Conservation (phyloP, 2,797 vertebrate genomes). For the Onychomys leucogaster region DNA sequence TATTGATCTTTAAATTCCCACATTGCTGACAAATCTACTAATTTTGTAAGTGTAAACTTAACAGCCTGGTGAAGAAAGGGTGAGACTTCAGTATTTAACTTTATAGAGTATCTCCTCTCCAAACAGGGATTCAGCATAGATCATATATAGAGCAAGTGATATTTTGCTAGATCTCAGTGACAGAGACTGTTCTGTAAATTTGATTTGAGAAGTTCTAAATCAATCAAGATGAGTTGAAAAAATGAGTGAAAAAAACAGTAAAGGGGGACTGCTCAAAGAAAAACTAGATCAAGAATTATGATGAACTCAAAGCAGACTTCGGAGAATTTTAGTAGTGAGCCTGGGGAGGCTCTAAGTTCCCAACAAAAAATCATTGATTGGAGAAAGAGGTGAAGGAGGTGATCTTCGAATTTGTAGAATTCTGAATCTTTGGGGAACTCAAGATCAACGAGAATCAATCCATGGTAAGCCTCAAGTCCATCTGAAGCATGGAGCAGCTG, state of each 20-base stretch:
- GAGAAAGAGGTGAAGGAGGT: not conserved
- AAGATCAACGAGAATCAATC: not conserved
- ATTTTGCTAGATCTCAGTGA: not conserved
- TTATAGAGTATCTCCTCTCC: not conserved
- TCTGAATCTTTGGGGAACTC: not conserved
- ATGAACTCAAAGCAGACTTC: too few relatives aligned
- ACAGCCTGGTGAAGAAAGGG: not conserved
- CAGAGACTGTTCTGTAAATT: not conserved
- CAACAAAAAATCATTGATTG: not conserved
- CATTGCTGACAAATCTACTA: not conserved
- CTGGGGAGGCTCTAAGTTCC: too few relatives aligned
- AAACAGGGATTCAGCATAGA: not conserved
- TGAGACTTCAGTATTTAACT: not conserved
- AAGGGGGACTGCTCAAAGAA: not conserved
- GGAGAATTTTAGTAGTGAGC: not conserved
- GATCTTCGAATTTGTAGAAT: not conserved
- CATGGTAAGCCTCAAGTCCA: not conserved
- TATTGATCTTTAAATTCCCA: not conserved
- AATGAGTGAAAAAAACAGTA: not conserved
- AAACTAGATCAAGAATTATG: not conserved
- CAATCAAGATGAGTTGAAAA: not conserved
- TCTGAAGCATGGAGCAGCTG: too few relatives aligned
- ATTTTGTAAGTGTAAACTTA: not conserved
- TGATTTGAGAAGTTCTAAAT: not conserved
- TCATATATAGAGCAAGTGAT: not conserved